These are phyloP conservation scores for Labroides dimidiatus DNA, from an alignment of 2,797 vertebrate species.

Conservation along the genomic window DNA sequence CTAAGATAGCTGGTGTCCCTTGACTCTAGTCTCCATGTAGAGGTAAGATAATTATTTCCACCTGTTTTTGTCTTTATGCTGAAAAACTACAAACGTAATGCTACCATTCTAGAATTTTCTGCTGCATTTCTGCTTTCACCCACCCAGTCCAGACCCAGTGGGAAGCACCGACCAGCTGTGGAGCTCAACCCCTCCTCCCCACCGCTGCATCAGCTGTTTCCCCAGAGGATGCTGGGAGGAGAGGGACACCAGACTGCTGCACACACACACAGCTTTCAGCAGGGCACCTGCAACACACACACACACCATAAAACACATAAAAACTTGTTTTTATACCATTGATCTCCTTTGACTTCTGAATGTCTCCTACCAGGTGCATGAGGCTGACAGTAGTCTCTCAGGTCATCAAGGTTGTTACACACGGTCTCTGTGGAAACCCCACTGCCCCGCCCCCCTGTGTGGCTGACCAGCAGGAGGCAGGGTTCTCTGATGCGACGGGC, in stretches of 20 bases:
- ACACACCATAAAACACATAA: background rate
- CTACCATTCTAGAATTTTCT: too few species aligned
- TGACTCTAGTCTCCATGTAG: too few species aligned
- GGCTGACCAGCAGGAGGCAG: slow-evolving; percentile 83
- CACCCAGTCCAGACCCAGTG: slow-evolving; percentile 94
- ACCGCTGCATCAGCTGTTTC: slow-evolving; percentile 86
- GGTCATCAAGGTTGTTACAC: slow-evolving; percentile 85
- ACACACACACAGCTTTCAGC: slow-evolving; percentile 93
- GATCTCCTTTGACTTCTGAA: background rate
- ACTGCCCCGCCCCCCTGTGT: slow-evolving; percentile 59
- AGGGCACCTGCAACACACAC: slow-evolving; percentile 86
- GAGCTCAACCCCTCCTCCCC: slow-evolving; percentile 91
- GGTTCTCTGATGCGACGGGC: slow-evolving; percentile 86
- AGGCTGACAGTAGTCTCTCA: slow-evolving; percentile 92
- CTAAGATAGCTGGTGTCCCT: too few species aligned
- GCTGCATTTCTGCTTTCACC: slow-evolving; percentile 39
- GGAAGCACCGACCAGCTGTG: slow-evolving; percentile 93
- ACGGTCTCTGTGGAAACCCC: slow-evolving; percentile 73
- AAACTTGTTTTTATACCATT: background rate
- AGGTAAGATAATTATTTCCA: too few species aligned
- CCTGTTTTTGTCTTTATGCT: too few species aligned
- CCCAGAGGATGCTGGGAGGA: slow-evolving; percentile 80
- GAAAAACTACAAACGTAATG: too few species aligned
- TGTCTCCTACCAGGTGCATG: slow-evolving; percentile 88
- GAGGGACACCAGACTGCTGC: slow-evolving; percentile 85